phyloP scores from a whole-genome alignment of 2,888 invertebrate species.

The Sinotaia quadrata region DNA sequence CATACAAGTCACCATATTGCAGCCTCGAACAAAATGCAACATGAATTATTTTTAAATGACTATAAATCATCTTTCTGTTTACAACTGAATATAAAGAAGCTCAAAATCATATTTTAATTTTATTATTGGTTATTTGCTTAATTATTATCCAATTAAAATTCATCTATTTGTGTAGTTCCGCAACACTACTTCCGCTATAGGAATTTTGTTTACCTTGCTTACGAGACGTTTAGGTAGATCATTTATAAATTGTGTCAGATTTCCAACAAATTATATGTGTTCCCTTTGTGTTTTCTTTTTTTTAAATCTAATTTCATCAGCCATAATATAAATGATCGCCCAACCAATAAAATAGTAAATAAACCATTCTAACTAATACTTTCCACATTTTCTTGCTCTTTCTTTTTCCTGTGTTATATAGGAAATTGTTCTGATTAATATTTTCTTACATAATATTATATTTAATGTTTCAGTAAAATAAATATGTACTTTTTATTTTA shows the following conservation, averaged over 20 bases:
- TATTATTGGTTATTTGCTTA: not conserved
- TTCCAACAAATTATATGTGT: not conserved
- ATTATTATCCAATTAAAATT: not conserved
- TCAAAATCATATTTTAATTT: not conserved
- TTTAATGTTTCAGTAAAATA: too few species aligned
- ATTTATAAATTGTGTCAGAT: not conserved
- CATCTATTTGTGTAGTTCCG: not conserved
- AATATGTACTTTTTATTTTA: too few species aligned
- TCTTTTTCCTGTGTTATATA: too few species aligned
- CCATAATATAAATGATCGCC: too few species aligned
- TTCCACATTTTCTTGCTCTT: too few species aligned
- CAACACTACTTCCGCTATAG: conserved; percentile 13
- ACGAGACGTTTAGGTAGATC: not conserved
- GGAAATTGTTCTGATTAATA: too few species aligned
- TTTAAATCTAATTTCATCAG: not conserved
- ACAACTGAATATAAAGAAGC: not conserved
- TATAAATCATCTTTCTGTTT: not conserved
- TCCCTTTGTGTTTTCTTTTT: not conserved
- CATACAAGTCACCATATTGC: conserved; percentile 25
- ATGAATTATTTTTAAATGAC: not conserved
- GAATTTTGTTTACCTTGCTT: conserved; percentile 31
- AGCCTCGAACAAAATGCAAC: conserved; percentile 9
- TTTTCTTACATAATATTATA: too few species aligned
- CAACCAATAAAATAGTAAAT: too few species aligned
- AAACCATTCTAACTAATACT: too few species aligned